These are phyloP conservation scores for Struthio camelus DNA, from an alignment of 2,113 vertebrate genomes.

Conservation along the genomic window DNA sequence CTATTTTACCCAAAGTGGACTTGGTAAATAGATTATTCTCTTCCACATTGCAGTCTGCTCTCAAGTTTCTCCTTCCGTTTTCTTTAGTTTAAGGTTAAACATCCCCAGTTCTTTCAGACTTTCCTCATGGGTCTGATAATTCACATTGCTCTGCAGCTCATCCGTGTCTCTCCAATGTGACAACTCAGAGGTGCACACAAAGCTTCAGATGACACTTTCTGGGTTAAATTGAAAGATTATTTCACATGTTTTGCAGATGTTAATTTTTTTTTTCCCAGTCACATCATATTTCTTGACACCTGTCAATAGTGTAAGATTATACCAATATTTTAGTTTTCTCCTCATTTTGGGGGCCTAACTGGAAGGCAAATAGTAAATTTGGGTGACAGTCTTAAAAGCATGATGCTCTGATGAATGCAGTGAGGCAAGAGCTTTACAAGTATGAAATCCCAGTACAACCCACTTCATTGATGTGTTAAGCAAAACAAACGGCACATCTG, in stretches of 20 bases:
- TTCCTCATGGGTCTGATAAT: not conserved
- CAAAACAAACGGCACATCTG: not conserved
- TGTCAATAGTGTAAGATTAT: not conserved
- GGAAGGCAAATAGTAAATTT: not conserved
- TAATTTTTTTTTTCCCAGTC: not conserved
- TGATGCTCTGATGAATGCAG: not conserved
- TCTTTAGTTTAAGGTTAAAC: not conserved
- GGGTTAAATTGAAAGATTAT: not conserved
- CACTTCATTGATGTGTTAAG: not conserved
- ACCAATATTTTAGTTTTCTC: not conserved
- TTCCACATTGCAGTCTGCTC: not conserved
- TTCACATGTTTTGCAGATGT: not conserved
- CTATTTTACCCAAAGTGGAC: not conserved
- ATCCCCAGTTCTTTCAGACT: not conserved
- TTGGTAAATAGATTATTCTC: not conserved
- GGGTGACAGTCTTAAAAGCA: not conserved
- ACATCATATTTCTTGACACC: not conserved
- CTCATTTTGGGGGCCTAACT: not conserved
- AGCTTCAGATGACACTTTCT: not conserved
- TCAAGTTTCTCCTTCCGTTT: not conserved
- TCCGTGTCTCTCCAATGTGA: not conserved
- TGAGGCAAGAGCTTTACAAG: not conserved
- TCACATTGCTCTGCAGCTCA: not conserved
- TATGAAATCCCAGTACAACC: not conserved
- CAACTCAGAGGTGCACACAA: not conserved